These are phyloP conservation scores for Chaetops frenatus DNA, from an alignment of 2,113 vertebrate genomes.

Conservation along the genomic window DNA sequence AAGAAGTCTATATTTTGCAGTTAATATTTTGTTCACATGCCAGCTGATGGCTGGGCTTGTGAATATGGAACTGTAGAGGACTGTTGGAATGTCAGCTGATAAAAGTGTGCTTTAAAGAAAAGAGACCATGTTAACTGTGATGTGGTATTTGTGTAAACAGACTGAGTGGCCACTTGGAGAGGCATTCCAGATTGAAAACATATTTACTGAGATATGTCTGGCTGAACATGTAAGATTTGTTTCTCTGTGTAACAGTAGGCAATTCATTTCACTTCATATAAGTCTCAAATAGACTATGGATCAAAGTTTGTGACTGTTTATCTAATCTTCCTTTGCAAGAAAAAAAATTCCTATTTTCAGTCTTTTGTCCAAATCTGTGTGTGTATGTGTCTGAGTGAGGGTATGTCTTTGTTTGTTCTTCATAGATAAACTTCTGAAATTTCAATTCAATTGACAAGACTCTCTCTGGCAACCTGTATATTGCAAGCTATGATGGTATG, in stretches of 20 bases:
- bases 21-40: neutral
- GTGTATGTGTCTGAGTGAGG: fast-evolving
- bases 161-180: neutral
- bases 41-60: neutral
- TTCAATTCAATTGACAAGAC: neutral
- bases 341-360: neutral
- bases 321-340: neutral
- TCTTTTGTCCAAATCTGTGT: neutral
- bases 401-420: neutral
- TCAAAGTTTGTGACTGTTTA: neutral
- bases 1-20: neutral
- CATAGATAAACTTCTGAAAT: neutral
- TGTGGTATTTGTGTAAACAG: neutral
- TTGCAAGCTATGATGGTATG: neutral
- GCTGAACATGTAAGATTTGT: neutral
- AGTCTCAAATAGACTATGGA: neutral
- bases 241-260: neutral
- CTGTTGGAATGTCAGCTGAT: neutral
- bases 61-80: neutral
- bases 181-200: neutral
- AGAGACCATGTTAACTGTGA: neutral
- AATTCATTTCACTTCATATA: neutral
- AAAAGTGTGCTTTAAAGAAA: neutral
- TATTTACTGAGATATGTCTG: neutral
- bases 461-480: neutral